Conservation (phyloP, 2,113 vertebrate species). For the Mystacornis crossleyi region DNA sequence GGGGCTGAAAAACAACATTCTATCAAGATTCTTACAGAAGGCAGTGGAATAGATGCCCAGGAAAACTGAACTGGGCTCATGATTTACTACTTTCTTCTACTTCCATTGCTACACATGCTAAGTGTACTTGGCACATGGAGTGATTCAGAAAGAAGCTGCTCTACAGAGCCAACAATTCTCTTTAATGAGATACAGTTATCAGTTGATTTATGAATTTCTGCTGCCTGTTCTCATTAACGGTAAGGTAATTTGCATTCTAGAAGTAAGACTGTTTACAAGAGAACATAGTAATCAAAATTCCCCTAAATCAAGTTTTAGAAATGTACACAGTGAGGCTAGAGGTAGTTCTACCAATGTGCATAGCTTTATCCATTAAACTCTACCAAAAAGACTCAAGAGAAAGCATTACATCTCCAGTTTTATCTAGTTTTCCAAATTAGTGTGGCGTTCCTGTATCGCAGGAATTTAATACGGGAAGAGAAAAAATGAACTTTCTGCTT, state of each 20-base stretch:
- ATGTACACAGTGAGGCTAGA: neutral
- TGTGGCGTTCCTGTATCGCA: neutral
- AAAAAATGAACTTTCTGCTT: constrained; percentile 23
- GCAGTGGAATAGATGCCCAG: neutral
- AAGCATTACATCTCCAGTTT: neutral
- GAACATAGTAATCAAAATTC: constrained; percentile 25
- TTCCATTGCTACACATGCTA: neutral
- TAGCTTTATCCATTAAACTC: neutral
- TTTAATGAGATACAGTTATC: constrained; percentile 35
- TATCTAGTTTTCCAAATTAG: neutral
- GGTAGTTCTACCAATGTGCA: neutral
- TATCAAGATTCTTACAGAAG: neutral
- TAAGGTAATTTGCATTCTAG: neutral
- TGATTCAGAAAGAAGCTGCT: neutral
- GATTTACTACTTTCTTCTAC: neutral
- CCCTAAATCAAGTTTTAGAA: constrained; percentile 27
- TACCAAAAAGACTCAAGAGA: neutral
- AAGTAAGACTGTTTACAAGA: constrained; percentile 20
- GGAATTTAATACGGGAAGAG: neutral
- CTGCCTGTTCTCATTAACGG: constrained; percentile 25
- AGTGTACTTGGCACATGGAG: neutral
- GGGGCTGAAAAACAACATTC: neutral
- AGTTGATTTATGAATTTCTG: constrained; percentile 39
- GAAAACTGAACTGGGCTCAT: neutral
- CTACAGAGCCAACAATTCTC: neutral